A percentile compares a stretch with the other conserved stretches of the same genome.
phyloP scores from a whole-genome alignment of 2,797 vertebrate genomes.

The Parambassis ranga region DNA sequence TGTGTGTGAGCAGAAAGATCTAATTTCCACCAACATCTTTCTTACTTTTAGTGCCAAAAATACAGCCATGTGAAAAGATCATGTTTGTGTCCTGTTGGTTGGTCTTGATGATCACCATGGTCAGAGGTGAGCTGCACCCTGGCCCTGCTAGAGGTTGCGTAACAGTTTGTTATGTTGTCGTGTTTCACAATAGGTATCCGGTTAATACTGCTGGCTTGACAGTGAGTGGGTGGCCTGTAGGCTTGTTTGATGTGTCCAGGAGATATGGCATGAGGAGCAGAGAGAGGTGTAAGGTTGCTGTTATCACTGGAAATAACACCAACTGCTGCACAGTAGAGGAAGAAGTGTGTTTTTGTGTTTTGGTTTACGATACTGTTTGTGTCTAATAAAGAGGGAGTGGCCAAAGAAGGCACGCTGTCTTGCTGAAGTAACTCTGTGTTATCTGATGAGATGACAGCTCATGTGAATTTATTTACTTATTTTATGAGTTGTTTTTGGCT shows the following conservation, averaged over 20 bases:
- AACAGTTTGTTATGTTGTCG: slow-evolving; percentile 61
- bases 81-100: slow-evolving; percentile 16
- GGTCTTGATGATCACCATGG: slow-evolving; percentile 34
- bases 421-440: slow-evolving; percentile 11
- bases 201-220: slow-evolving; percentile 50
- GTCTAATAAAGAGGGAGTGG: slow-evolving; percentile 31
- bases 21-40: neutral
- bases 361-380: slow-evolving; percentile 33
- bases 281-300: slow-evolving; percentile 60
- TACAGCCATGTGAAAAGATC: slow-evolving; percentile 23
- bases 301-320: slow-evolving; percentile 49
- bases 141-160: slow-evolving; percentile 32
- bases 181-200: slow-evolving; percentile 66
- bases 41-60: neutral
- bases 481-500: slow-evolving; percentile 41
- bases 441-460: slow-evolving; percentile 34
- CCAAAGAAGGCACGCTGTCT: neutral
- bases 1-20: neutral
- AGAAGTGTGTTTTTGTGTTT: slow-evolving; percentile 40
- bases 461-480: slow-evolving; percentile 29
- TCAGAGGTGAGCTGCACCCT: slow-evolving; percentile 33
- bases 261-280: slow-evolving; percentile 54
- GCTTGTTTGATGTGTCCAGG: slow-evolving; percentile 56
- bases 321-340: slow-evolving; percentile 15
- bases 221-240: slow-evolving; percentile 51